Evolutionary conservation across 2,113 vertebrate genomes (phyloP), one percentile per base, ranked within the genome.

Genomic region (Acrocephalus arundinaceus): DNA sequence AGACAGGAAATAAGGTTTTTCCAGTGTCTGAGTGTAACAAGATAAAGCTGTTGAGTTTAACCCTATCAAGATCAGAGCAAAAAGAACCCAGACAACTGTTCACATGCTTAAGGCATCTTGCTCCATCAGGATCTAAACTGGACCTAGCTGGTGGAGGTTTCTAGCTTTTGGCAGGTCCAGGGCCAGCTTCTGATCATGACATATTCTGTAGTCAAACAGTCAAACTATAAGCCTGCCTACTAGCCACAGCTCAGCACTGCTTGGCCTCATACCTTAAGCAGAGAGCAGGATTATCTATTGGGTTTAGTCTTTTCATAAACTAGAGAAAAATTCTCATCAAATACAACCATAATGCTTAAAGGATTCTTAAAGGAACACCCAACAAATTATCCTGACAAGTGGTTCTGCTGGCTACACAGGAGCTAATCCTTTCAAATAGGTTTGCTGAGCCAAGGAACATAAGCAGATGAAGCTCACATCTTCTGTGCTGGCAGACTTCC

Each of bases 1-100:
- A 68, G 71, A 66, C 82, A 76, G 90, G 90, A 95, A 96, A 93
- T 73, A 83, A 48, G 28, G 23, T 46, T 85, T 87, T 90, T 68
- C 46, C 72, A 92, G 76, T 37, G 57, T 80, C 62, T 55, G 52
- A 68, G n/a, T 43, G 24, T 45, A 87, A 81, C 15, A 82, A 55
- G 52, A 67, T 75, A 91, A 93, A 90, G 70, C 82, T 76, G 55
- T 41, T 25, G 63, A 80, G 9, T 73, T 94, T 97, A 92, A 93
- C 79, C 51, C 72, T 81, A 23, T 37, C 7, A 6, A 46, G 10
- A 62, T 27, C 30, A 83, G 23, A 48, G 39, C 46, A 80, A 43
- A 71, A 91, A 72, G 28, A 59, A 85, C 19, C 30, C 24, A 72
- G 49, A 37, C 33, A 49, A 15, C 14, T 66, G 23, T 46, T 89